Base-by-base conservation (phyloP, 2,888 invertebrate species). In the Caenorhabditis uteleia region DNA sequence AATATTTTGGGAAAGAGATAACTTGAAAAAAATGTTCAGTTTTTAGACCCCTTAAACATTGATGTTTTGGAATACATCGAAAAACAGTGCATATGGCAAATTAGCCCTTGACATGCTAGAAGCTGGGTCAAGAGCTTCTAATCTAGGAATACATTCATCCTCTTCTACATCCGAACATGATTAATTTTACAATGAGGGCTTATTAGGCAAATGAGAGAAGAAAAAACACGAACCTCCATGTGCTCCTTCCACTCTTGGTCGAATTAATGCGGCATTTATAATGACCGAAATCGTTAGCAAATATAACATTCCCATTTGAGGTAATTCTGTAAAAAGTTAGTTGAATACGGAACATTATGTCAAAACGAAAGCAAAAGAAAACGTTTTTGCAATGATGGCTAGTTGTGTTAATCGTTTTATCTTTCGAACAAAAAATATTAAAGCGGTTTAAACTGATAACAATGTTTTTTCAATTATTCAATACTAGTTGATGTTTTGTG, bases 31-130 rank as follows among this genome's bases (percentile, higher is more conserved):
- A 36, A 7, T 36, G 3, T 36, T 5, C 12, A 12, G 6, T 29
- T 29, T 12, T 8, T 29, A 6, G 12, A 29, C 8, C 6, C 12
- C 29, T 8, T 8, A 29, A 29, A 29, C 12, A 12, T 29, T 29
- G 29, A 6, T 29, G 12, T 29, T 29, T 29, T 6, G 12, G 12
- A 8, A 29, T 29, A 36, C 16, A n/a, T 20, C 18, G 20, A 36
- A 16, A 14, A 36, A 16, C 7, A 36, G 16, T 60, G 47, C 66
- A 66, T 66, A 66, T 66, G 66, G 59, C 68, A 68, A 70, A 70
- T 70, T 68, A 61, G 65, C 66, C 39, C 70, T 70, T 70, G 68
- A 65, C 70, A 70, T 60, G 55, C 44, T 34, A 40, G 40, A n/a
- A n/a, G n/a, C n/a, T 21, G 62, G 70, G 70, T 70, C 70, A 70